Evolutionary conservation across 2,113 vertebrate species (phyloP).

Genomic region (Oryzias curvinotus): DNA sequence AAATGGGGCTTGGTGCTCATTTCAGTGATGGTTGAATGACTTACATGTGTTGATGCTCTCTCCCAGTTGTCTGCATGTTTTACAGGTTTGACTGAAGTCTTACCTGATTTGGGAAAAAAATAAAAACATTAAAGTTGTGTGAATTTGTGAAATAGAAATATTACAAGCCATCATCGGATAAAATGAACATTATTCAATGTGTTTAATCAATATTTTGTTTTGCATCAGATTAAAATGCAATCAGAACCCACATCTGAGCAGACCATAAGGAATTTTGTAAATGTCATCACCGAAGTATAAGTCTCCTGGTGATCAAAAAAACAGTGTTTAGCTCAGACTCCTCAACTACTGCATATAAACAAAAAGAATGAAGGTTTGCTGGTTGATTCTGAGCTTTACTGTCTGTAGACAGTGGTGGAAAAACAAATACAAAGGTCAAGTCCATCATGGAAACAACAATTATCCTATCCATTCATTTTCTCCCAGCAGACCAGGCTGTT

Average conservation of each 20-base stretch:
- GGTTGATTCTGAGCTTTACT: too few relatives aligned
- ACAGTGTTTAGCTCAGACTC: too few relatives aligned
- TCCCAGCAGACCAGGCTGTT: too few relatives aligned
- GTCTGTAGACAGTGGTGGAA: too few relatives aligned
- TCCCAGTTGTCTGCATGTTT: constrained; percentile 12
- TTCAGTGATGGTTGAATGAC: constrained; percentile 55
- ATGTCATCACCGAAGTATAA: not conserved
- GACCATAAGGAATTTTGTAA: not conserved
- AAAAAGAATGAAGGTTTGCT: too few relatives aligned
- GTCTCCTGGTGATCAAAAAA: not conserved
- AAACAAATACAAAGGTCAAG: too few relatives aligned
- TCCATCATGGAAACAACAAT: too few relatives aligned
- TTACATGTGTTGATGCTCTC: constrained; percentile 22
- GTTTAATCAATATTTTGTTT: too few relatives aligned
- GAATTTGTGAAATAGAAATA: not conserved
- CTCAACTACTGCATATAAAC: too few relatives aligned
- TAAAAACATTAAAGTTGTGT: constrained; percentile 6
- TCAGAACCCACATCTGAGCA: not conserved
- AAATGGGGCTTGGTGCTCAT: constrained; percentile 54
- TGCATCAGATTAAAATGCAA: too few relatives aligned
- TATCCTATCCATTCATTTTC: too few relatives aligned
- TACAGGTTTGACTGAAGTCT: constrained; percentile 13
- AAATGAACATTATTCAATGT: not conserved
- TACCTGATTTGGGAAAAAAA: constrained; percentile 11
- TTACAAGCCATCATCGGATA: constrained; percentile 5